phyloP scores from a whole-genome alignment of 2,113 vertebrate species.

The Protobothrops mucrosquamatus region DNA sequence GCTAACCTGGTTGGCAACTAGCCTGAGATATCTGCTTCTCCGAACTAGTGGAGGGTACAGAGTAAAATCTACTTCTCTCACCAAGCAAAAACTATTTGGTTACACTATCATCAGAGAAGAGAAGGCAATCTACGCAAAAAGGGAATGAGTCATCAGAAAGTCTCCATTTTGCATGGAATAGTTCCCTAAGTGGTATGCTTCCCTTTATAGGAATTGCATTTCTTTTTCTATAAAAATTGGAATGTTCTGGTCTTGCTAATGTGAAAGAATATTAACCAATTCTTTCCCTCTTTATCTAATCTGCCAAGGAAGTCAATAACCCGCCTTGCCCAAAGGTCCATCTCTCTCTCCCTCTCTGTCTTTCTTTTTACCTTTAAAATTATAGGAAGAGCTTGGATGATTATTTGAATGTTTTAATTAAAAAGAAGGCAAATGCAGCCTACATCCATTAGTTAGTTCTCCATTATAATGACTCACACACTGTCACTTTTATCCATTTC shows the following conservation, averaged over 20 bases:
- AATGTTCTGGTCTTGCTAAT: neutral
- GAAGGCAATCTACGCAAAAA: too few species aligned
- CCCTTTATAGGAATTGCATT: neutral
- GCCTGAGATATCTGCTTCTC: neutral
- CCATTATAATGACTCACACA: conserved; percentile 65
- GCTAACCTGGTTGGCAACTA: neutral
- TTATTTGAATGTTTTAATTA: neutral
- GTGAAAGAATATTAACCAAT: neutral
- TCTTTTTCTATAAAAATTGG: neutral
- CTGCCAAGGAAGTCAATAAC: neutral
- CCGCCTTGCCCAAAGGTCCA: neutral
- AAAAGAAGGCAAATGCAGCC: neutral
- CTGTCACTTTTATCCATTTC: conserved; percentile 76
- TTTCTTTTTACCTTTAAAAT: neutral
- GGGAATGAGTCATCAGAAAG: neutral
- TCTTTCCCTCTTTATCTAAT: neutral
- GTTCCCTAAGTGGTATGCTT: neutral
- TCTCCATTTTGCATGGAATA: neutral
- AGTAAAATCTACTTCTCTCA: neutral
- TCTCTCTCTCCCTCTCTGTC: neutral
- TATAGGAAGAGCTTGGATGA: neutral
- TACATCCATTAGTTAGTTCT: neutral
- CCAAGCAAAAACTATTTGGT: neutral
- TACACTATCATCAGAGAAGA: neutral
- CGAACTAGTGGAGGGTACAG: neutral